Conservation (phyloP, 1,140 invertebrate genomes). For the Geopemphigus sp. region DNA sequence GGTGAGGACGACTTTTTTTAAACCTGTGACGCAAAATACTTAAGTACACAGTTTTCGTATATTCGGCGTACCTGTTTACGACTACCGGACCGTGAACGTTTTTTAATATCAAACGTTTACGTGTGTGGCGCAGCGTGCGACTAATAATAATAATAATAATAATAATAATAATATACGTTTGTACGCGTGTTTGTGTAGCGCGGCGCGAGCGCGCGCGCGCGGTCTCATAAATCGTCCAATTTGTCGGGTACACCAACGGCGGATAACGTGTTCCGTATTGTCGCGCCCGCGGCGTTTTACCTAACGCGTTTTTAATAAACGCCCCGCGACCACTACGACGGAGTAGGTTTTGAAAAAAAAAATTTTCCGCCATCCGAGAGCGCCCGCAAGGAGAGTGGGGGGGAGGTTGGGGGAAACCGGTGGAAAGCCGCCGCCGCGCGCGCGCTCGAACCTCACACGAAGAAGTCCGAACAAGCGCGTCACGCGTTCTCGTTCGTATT, state of each 20-base stretch:
- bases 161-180: not conserved
- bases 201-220: too few species aligned
- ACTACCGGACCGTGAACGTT: too few species aligned
- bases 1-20: too few species aligned
- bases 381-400: too few species aligned
- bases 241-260: slow-evolving; percentile 11
- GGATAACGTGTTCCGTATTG: not conserved
- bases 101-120: too few species aligned
- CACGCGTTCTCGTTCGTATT: slow-evolving; percentile 12
- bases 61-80: too few species aligned
- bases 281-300: not conserved
- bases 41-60: too few species aligned
- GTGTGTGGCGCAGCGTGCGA: too few species aligned
- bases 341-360: not conserved
- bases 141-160: too few species aligned
- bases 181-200: too few species aligned
- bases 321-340: not conserved
- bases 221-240: slow-evolving; percentile 43
- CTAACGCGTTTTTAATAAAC: slow-evolving; percentile 41
- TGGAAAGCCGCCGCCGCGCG: slow-evolving; percentile 15
- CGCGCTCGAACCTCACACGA: slow-evolving; percentile 41
- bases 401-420: slow-evolving; percentile 44
- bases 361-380: not conserved
- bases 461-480: too few species aligned
- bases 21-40: too few species aligned